phyloP scores from a whole-genome alignment of 2,888 invertebrate species.

The Pheosia tremula region DNA sequence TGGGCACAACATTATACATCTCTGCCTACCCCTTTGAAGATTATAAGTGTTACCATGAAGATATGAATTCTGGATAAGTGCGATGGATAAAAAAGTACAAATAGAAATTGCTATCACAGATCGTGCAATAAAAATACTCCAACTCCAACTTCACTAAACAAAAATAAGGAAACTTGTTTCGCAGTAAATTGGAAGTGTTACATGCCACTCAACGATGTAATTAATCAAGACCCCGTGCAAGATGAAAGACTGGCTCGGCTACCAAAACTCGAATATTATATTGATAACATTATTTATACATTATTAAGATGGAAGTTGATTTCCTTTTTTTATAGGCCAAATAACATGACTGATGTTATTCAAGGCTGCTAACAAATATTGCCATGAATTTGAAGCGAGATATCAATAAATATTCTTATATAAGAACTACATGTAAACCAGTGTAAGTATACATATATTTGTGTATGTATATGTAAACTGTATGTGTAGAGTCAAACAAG shows the following conservation, averaged over 20 bases:
- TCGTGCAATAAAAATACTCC: background rate
- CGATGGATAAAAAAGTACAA: background rate
- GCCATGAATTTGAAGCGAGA: no score
- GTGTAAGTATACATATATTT: no score
- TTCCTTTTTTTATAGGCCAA: no score
- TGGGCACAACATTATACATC: no score
- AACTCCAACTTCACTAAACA: background rate
- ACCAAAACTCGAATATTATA: conserved; percentile 11
- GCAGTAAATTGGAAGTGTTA: conserved; percentile 14
- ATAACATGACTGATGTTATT: no score
- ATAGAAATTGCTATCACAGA: background rate
- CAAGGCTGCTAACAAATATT: no score
- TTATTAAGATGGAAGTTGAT: background rate
- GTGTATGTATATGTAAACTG: no score
- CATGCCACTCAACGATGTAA: conserved; percentile 12
- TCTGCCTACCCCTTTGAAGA: no score
- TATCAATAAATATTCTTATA: no score
- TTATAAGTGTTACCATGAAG: no score
- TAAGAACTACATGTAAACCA: no score
- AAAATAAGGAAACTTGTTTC: conserved; percentile 1
- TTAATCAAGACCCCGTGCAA: conserved; percentile 16
- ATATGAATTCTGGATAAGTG: background rate
- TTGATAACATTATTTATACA: conserved; percentile 12
- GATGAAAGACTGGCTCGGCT: conserved; percentile 14
- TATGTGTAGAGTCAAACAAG: no score